Percentiles rank a stretch among this genome's conserved stretches.
These are phyloP conservation scores for Emydoidea blandingii DNA, from an alignment of 2,797 vertebrate species.

Conservation along the genomic window DNA sequence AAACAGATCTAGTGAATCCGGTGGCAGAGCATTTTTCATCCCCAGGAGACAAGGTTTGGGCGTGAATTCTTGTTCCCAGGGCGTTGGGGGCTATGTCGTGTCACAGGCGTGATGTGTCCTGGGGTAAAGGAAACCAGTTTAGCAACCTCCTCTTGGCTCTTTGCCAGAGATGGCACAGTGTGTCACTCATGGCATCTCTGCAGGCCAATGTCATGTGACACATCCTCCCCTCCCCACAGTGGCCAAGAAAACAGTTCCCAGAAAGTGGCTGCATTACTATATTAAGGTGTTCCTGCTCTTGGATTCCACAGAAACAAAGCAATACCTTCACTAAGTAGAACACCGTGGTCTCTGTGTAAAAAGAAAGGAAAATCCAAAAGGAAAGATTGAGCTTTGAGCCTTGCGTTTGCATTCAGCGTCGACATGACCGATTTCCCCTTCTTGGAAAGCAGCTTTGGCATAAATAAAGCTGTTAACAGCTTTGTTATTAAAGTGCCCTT, in stretches of 20 bases:
- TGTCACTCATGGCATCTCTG: not conserved
- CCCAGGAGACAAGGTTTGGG: not conserved
- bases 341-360: not conserved
- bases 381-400: conserved; percentile 27
- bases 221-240: conserved; percentile 25
- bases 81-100: not conserved
- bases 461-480: conserved; percentile 66
- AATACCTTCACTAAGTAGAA: conserved; percentile 22
- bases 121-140: not conserved
- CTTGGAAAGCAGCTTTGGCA: conserved; percentile 61
- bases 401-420: conserved; percentile 53
- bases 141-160: not conserved
- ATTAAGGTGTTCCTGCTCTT: conserved; percentile 45
- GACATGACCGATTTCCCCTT: conserved; percentile 63
- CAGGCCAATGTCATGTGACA: not conserved
- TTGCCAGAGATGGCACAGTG: not conserved
- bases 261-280: conserved; percentile 48
- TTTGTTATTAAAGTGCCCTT: conserved; percentile 58
- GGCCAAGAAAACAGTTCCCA: conserved; percentile 26
- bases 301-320: too few species aligned
- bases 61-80: not conserved
- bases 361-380: conserved; percentile 28
- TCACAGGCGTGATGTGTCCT: not conserved
- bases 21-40: not conserved
- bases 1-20: not conserved